Base-by-base conservation (phyloP, 1,140 invertebrate species). In the Lordiphosa stackelbergi region DNA sequence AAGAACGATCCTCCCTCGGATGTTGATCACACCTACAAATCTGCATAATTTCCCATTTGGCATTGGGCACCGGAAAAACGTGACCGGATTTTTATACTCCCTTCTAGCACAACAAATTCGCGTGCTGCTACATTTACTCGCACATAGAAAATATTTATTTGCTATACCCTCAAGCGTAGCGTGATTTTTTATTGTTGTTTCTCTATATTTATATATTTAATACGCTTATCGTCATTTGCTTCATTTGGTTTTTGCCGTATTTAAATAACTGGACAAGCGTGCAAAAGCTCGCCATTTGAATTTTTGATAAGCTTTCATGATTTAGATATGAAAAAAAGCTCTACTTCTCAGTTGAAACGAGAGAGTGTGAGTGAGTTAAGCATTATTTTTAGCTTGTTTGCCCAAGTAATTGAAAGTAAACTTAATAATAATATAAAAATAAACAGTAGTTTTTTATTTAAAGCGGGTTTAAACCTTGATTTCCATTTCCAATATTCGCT, bases 31-130 rank as follows among this genome's bases (percentile, higher is more conserved):
- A 31, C 28, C 28, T 5, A 31, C 6, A 11, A 55, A 60, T 73
- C 73, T 73, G 55, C 70, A 73, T 73, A 69, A 56, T 64, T 53
- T 65, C 12, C 52, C 55, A 53, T 72, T 68, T 72, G 48, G 53
- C 69, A 62, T 63, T 68, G 63, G 55, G 54, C 55, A 69, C 65
- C 65, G 60, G 71, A 73, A 60, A 73, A 73, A 69, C 71, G 71
- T 73, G 71, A 73, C 71, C 57, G 40, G 71, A 60, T 55, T 65
- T 69, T 59, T 35, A 16, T 51, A 31, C 28, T 57, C 22, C 38
- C 13, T 58, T 37, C 62, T 13, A 42, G 41, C 12, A 34, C 40
- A 43, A 66, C 56, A 53, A 49, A 52, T 66, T 69, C 35, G 38
- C 59, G 41, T 12, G 34, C 34, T 16, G 53, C 46, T 63, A 63